These are phyloP conservation scores for Sepiola atlantica DNA, from an alignment of 2,888 invertebrate species.

Conservation along the genomic window DNA sequence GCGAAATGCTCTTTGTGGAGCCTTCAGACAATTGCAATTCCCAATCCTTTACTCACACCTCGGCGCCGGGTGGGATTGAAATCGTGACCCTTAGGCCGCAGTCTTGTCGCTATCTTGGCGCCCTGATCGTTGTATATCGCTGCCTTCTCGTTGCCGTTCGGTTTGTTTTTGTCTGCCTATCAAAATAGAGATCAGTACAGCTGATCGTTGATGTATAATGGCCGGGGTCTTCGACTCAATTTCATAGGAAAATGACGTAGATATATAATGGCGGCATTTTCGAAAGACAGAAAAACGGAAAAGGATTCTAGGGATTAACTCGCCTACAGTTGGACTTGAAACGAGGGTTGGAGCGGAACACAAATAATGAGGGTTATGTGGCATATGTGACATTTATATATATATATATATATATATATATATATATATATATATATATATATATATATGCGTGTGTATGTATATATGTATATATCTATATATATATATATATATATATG, in stretches of 20 bases:
- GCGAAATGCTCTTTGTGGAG: not conserved
- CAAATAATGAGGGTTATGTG: not conserved
- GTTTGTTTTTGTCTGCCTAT: not conserved
- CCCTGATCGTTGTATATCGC: not conserved
- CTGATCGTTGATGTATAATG: conserved; percentile 4
- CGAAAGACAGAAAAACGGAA: not conserved
- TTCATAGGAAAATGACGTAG: not conserved
- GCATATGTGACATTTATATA: not conserved
- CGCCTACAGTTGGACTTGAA: too few relatives aligned
- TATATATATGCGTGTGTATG: not conserved
- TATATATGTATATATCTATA: too few relatives aligned
- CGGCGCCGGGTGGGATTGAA: conserved; percentile 4
- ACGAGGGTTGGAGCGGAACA: too few relatives aligned
- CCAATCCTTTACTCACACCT: not conserved
- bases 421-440: not conserved
- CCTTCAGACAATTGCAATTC: conserved; percentile 4
- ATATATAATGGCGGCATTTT: not conserved
- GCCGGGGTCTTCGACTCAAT: not conserved
- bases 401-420: not conserved
- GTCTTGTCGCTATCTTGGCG: not conserved
- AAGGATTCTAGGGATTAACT: not conserved
- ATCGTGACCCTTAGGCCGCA: not conserved
- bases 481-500: too few relatives aligned
- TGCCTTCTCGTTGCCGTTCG: not conserved
- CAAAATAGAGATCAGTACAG: conserved; percentile 6